These are phyloP conservation scores for Megaleporinus macrocephalus DNA, from an alignment of 2,113 vertebrate genomes.

Conservation along the genomic window DNA sequence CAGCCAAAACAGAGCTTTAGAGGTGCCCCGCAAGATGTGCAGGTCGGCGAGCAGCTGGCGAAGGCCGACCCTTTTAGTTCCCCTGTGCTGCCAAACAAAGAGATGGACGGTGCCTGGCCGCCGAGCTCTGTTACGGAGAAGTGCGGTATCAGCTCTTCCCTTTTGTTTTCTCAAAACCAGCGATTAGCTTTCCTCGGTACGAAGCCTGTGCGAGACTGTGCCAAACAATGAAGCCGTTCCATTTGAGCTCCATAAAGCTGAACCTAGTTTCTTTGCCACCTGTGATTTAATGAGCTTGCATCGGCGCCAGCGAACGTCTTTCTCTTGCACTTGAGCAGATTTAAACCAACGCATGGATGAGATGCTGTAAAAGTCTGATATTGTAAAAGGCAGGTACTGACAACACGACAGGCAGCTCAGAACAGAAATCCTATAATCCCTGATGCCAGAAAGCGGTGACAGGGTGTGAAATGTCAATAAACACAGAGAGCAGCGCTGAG, in stretches of 20 bases:
- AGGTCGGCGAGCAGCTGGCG: slow-evolving; percentile 73
- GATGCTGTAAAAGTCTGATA: too few relatives aligned
- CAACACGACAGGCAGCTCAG: too few relatives aligned
- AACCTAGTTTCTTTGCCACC: background rate
- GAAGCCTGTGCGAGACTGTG: background rate
- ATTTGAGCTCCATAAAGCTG: background rate
- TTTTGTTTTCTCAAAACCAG: slow-evolving; percentile 23
- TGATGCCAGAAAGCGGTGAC: too few relatives aligned
- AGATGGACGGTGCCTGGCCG: slow-evolving; percentile 4
- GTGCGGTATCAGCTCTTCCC: background rate
- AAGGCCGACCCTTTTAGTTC: slow-evolving; percentile 36
- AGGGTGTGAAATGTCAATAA: too few relatives aligned
- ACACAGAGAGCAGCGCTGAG: too few relatives aligned
- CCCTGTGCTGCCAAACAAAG: slow-evolving; percentile 50
- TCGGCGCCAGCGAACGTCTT: background rate
- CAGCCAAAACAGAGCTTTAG: slow-evolving; percentile 43
- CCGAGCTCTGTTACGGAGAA: background rate
- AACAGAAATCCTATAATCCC: too few relatives aligned
- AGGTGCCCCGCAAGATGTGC: slow-evolving; percentile 25
- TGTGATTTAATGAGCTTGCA: slow-evolving; percentile 1
- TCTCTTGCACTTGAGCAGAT: background rate
- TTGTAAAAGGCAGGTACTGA: too few relatives aligned
- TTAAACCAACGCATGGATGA: too few relatives aligned
- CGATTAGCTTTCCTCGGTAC: slow-evolving; percentile 12
- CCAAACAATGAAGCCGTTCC: background rate